Conservation (phyloP, 2,113 vertebrate species). For the Addax nasomaculatus region DNA sequence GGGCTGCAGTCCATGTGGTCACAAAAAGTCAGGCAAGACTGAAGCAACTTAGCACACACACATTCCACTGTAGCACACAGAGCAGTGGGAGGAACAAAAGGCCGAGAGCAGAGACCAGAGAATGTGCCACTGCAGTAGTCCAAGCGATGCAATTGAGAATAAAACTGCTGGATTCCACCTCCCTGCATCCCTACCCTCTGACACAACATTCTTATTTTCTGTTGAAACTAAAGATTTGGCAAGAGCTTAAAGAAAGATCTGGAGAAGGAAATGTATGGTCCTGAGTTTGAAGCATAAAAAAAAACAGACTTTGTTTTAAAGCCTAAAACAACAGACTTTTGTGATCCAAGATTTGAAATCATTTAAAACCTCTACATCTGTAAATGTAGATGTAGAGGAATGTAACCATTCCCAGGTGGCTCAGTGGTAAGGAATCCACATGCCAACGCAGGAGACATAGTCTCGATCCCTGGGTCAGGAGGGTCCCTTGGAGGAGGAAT, state of each 20-base stretch:
- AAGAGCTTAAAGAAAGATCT: neutral
- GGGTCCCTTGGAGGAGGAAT: neutral
- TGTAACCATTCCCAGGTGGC: neutral
- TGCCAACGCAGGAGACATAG: neutral
- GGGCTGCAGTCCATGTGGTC: neutral
- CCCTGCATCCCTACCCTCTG: neutral
- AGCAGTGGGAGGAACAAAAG: neutral
- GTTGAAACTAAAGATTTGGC: neutral
- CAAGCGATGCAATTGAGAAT: neutral
- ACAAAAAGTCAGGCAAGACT: neutral
- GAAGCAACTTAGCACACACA: neutral
- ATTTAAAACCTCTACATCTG: neutral
- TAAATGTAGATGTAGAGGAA: neutral
- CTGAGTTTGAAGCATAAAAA: neutral
- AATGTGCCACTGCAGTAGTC: accelerated
- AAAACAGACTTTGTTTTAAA: neutral
- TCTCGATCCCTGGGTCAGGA: neutral
- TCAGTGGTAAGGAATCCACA: neutral
- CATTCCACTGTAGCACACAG: neutral
- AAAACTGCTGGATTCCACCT: neutral
- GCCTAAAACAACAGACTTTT: neutral
- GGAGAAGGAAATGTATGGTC: neutral
- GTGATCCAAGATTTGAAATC: neutral
- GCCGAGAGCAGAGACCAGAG: neutral
- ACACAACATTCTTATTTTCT: neutral